Conservation (phyloP, 2,797 vertebrate species). For the Chelon auratus region DNA sequence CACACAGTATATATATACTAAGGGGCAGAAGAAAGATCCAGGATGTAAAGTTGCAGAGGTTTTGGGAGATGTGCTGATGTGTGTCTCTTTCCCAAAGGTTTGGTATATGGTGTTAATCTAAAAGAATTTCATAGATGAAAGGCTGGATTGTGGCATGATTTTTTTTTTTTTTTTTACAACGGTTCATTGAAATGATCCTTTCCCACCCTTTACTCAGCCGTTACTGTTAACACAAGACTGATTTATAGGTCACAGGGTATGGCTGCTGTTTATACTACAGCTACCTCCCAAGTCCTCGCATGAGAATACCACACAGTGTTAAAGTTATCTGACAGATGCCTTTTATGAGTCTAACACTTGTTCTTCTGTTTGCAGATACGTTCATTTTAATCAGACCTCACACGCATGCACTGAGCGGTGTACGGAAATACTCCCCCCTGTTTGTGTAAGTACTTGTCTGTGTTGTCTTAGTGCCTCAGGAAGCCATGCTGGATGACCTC, state of each 20-base stretch:
- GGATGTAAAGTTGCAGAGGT: background rate
- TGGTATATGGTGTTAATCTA: background rate
- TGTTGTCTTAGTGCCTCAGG: conserved; percentile 58
- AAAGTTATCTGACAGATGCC: conserved; percentile 69
- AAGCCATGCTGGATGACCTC: conserved; percentile 27
- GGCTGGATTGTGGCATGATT: conserved; percentile 16
- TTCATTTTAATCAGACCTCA: conserved; percentile 51
- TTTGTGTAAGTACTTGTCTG: conserved; percentile 54
- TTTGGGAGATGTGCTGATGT: background rate
- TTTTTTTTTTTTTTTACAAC: background rate
- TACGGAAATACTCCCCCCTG: conserved; percentile 62
- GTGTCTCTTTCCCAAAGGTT: too few species aligned
- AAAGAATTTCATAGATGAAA: conserved; percentile 38
- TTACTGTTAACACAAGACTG: conserved; percentile 64
- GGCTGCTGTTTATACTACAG: conserved; percentile 53
- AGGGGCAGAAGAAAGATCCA: background rate
- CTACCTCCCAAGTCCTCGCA: conserved; percentile 27
- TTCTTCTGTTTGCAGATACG: conserved; percentile 41
- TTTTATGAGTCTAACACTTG: conserved; percentile 46
- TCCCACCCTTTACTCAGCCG: conserved; percentile 37
- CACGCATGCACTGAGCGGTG: conserved; percentile 30
- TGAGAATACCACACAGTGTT: conserved; percentile 65
- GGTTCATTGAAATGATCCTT: conserved; percentile 55
- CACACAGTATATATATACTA: too few species aligned
- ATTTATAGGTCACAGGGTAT: conserved; percentile 64